Evolutionary conservation across 2,797 vertebrate genomes (phyloP), one percentile per base, ranked within the genome.

Genomic region (Poliocrania exsul): DNA sequence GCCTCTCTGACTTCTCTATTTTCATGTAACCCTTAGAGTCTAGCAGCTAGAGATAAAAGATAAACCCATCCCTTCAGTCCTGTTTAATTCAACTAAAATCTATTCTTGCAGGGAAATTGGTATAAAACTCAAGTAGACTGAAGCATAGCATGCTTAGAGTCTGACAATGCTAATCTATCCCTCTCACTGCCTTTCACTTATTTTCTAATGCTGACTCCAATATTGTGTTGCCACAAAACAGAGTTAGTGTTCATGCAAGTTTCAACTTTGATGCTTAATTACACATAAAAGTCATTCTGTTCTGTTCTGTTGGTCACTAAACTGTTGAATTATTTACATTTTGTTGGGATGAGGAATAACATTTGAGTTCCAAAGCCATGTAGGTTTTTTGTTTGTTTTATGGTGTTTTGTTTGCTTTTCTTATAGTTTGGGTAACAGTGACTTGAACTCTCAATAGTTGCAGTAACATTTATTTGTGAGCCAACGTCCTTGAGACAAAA

Each of bases 401-500:
- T 35, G 10, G 13, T 40, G 7, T 26, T 40, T 8, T 17, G 16
- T 28, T 66, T 38, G 21, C 35, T n/a, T 9, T 17, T 47, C 4
- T 28, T 50, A 26, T 12, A 50, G 9, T 78, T 89, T 82, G 57
- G 35, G 46, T 62, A 91, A 25, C n/a, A 64, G 18, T 28, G 25
- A 47, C 38, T 93, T 83, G 57, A 91, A 83, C 84, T 83, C 53
- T 83, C 35, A 42, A 57, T 92, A 24, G 56, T 2, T 86, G 69
- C 65, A 83, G 69, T 79, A 92, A 70, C 44, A 29, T 78, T 90
- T 92, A 54, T 86, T 74, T 91, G 28, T 64, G 37, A 87, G 79
- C 47, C 69, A 62, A 9, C 5, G 46, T 95, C 58, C 89, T 90
- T 90, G 81, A 92, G 92, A 88, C 84, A 90, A 94, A 96, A 86